A percentile compares a stretch with the other conserved stretches of the same genome.
Conservation (phyloP, 1,140 invertebrate genomes). For the Arion vulgaris region DNA sequence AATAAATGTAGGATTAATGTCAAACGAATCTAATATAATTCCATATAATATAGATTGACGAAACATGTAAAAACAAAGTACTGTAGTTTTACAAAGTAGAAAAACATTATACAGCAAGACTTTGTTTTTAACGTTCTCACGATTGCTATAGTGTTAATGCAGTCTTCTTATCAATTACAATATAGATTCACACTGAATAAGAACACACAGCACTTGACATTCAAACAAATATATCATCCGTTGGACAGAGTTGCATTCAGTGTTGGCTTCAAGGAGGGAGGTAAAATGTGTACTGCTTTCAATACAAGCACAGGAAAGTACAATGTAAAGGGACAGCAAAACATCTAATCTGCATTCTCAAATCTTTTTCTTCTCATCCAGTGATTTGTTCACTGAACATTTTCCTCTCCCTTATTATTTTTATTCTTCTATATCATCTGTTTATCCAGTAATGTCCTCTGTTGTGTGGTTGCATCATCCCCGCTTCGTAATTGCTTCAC, state of each 20-base stretch:
- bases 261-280: neutral
- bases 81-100: too few relatives aligned
- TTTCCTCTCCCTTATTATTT: constrained; percentile 27
- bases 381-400: neutral
- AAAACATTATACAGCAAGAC: too few relatives aligned
- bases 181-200: too few relatives aligned
- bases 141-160: too few relatives aligned
- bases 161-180: too few relatives aligned
- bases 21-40: too few relatives aligned
- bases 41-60: too few relatives aligned
- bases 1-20: too few relatives aligned
- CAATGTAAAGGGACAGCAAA: neutral
- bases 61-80: too few relatives aligned
- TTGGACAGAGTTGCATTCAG: neutral
- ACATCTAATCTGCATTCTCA: neutral
- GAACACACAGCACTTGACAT: neutral
- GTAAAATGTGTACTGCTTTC: neutral
- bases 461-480: constrained; percentile 11
- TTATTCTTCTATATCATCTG: constrained; percentile 24
- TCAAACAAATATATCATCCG: neutral
- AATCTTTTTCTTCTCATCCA: constrained; percentile 27
- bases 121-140: too few relatives aligned
- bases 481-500: constrained; percentile 21
- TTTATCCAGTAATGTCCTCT: constrained; percentile 18
- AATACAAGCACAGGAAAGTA: constrained; percentile 1